These are phyloP conservation scores for Tricholaema leucomelas DNA, from an alignment of 2,113 vertebrate species.

Conservation along the genomic window DNA sequence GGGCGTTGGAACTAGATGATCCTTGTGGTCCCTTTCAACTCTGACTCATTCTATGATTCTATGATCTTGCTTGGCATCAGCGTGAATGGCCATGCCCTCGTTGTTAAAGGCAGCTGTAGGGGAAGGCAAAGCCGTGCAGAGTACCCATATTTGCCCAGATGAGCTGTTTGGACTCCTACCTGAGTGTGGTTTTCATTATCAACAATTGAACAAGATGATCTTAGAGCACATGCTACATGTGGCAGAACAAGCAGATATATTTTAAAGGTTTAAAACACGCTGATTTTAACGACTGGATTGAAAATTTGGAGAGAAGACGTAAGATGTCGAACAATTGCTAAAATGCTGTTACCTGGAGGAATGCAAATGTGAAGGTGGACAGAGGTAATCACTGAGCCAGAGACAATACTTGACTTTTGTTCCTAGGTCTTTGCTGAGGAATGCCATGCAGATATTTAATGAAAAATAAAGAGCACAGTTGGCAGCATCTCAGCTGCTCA, in stretches of 20 bases:
- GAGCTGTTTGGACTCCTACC: background rate
- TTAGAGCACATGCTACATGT: background rate
- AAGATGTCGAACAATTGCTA: background rate
- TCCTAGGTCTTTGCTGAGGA: background rate
- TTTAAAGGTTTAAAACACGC: background rate
- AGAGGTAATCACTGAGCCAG: background rate
- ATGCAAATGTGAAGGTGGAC: background rate
- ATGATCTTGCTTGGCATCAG: too few relatives aligned
- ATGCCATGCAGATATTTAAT: background rate
- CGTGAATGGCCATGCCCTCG: background rate
- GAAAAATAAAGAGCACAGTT: background rate
- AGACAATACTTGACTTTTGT: background rate
- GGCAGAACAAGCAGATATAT: background rate
- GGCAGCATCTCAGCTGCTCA: background rate
- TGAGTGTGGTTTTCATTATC: background rate
- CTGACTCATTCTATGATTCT: too few relatives aligned
- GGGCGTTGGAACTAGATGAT: too few relatives aligned
- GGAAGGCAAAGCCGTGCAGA: background rate
- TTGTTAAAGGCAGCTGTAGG: background rate
- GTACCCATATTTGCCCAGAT: background rate
- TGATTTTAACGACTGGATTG: background rate
- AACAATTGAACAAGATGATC: background rate
- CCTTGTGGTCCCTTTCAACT: too few relatives aligned
- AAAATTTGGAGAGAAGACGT: background rate
- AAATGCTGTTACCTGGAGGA: background rate